phyloP scores from a whole-genome alignment of 1,140 invertebrate species.

The Chironomus tepperi region DNA sequence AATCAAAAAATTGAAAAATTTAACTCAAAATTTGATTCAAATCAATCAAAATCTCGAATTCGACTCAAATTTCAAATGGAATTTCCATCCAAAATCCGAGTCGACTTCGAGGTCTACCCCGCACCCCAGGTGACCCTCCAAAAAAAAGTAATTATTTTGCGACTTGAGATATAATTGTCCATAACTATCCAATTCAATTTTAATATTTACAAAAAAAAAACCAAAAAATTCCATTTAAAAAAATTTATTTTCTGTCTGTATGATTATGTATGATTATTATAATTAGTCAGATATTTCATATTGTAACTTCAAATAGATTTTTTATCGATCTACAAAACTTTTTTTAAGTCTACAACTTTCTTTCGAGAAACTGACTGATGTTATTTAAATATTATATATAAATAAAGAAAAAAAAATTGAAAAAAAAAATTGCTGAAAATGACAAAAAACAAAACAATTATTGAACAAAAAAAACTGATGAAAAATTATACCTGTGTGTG shows the following conservation, averaged over 20 bases:
- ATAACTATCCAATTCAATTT: background rate
- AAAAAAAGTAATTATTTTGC: too few relatives aligned
- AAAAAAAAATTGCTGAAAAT: background rate
- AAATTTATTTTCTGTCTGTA: too few relatives aligned
- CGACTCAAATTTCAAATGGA: too few relatives aligned
- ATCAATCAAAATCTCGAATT: too few relatives aligned
- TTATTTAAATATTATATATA: background rate
- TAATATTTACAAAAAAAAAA: background rate
- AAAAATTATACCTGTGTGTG: constrained; percentile 18
- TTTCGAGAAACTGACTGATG: constrained; percentile 1
- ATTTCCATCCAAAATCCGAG: too few relatives aligned
- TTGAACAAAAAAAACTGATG: background rate
- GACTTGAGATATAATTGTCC: background rate
- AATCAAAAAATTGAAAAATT: too few relatives aligned
- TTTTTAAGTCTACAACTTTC: background rate
- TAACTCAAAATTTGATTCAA: too few relatives aligned
- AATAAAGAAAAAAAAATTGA: background rate
- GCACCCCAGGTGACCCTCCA: too few relatives aligned
- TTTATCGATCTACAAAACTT: background rate
- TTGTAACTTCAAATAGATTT: constrained; percentile 7
- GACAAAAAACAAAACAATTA: background rate
- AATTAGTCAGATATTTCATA: background rate
- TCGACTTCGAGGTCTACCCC: too few relatives aligned
- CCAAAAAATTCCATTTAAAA: background rate
- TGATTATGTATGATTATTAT: background rate